These are phyloP conservation scores for Agrilus planipennis DNA, from an alignment of 1,140 invertebrate species.

Conservation along the genomic window DNA sequence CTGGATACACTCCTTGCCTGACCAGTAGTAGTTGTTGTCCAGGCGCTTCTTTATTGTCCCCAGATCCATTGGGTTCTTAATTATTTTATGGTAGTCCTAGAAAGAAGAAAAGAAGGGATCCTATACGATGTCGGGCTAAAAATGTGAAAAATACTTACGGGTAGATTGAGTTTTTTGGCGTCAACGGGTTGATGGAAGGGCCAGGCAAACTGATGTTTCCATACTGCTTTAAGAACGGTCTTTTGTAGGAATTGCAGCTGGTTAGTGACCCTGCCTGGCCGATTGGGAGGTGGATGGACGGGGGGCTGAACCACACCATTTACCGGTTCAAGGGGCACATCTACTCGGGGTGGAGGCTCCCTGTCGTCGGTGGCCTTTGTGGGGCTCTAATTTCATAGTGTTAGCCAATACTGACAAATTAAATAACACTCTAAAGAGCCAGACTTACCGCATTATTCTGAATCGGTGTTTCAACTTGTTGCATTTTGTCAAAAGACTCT, in stretches of 20 bases:
- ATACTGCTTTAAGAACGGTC: conserved; percentile 88
- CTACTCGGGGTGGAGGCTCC: conserved; percentile 56
- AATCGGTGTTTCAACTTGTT: conserved; percentile 44
- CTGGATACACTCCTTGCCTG: conserved; percentile 91
- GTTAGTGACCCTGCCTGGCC: conserved; percentile 82
- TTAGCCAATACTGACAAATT: conserved; percentile 6
- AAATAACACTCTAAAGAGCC: background rate
- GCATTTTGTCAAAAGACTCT: conserved; percentile 42
- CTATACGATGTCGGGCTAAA: background rate
- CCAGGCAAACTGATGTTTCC: conserved; percentile 98
- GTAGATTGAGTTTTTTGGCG: conserved; percentile 88
- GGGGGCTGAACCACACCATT: conserved; percentile 74
- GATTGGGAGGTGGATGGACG: conserved; percentile 59
- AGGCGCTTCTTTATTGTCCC: conserved; percentile 96
- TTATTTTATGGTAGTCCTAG: conserved; percentile 95
- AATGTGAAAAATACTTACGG: conserved; percentile 47
- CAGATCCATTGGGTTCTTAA: conserved; percentile 93
- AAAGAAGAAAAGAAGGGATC: conserved; percentile 1
- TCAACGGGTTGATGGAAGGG: conserved; percentile 97
- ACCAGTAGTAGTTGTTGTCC: conserved; percentile 95
- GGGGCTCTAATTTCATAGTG: background rate
- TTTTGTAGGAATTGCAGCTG: conserved; percentile 91
- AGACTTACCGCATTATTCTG: conserved; percentile 45
- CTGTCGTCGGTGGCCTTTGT: conserved; percentile 17
- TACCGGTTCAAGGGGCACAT: conserved; percentile 59